Evolutionary conservation across 2,113 vertebrate species (phyloP).

Genomic region (Perccottus glenii): DNA sequence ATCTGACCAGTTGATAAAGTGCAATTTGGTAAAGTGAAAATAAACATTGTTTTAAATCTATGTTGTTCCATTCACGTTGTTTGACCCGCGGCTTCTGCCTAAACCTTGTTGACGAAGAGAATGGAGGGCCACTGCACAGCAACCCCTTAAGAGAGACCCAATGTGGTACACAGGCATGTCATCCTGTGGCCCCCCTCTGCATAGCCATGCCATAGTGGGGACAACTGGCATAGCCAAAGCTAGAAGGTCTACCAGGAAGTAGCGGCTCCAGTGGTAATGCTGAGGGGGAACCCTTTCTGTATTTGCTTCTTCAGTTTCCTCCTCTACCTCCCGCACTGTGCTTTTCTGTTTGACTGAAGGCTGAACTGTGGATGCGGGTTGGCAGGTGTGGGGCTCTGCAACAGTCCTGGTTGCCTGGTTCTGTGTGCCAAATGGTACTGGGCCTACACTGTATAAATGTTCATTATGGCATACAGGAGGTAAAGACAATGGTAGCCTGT

Average conservation of each 20-base stretch:
- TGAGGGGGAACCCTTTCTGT: slow-evolving; percentile 54
- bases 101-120: slow-evolving; percentile 86
- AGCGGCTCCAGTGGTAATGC: slow-evolving; percentile 91
- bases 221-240: slow-evolving; percentile 90
- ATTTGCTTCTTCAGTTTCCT: slow-evolving; percentile 23
- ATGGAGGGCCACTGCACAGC: slow-evolving; percentile 92
- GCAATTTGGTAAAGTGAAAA: no score
- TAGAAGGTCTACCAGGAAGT: slow-evolving; percentile 93
- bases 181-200: slow-evolving; percentile 83
- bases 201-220: slow-evolving; percentile 95
- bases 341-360: slow-evolving; percentile 43
- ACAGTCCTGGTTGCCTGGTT: slow-evolving; percentile 5
- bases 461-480: slow-evolving; percentile 28
- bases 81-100: slow-evolving; percentile 28
- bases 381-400: slow-evolving; percentile 66
- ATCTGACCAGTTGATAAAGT: not conserved
- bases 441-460: slow-evolving; percentile 30
- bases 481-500: slow-evolving; percentile 39
- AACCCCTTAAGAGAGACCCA: slow-evolving; percentile 91
- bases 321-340: slow-evolving; percentile 34
- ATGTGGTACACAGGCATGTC: slow-evolving; percentile 92
- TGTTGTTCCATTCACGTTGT: slow-evolving; percentile 73
- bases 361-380: slow-evolving; percentile 58
- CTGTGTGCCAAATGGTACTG: slow-evolving; percentile 21
- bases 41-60: slow-evolving; percentile 40